Evolutionary conservation across 2,888 invertebrate species (phyloP).

Genomic region (Brachypterus glaber): DNA sequence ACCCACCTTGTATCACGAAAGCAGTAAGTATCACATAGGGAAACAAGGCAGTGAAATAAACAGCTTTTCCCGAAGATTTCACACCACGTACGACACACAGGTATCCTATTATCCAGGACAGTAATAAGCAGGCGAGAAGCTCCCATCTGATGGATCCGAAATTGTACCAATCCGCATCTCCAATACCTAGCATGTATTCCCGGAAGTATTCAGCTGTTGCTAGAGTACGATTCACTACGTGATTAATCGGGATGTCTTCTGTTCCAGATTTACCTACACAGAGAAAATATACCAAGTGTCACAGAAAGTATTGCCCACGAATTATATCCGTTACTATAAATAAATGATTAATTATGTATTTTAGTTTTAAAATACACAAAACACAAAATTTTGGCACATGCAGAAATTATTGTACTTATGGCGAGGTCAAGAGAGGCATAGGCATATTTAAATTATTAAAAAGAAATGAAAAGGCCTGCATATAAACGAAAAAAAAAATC

Average conservation of each 20-base stretch:
- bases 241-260: slow-evolving; percentile 41
- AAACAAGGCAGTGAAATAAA: slow-evolving; percentile 63
- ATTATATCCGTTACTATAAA: too few relatives aligned
- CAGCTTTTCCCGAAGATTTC: slow-evolving; percentile 79
- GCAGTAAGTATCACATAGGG: slow-evolving; percentile 62
- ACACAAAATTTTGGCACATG: too few relatives aligned
- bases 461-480: too few relatives aligned
- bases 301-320: too few relatives aligned
- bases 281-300: too few relatives aligned
- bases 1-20: slow-evolving; percentile 48
- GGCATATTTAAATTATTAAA: too few relatives aligned
- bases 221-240: slow-evolving; percentile 46
- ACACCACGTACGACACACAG: slow-evolving; percentile 82
- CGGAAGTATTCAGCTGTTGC: slow-evolving; percentile 50
- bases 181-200: slow-evolving; percentile 66
- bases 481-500: too few relatives aligned
- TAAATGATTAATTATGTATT: too few relatives aligned
- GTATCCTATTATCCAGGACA: slow-evolving; percentile 77
- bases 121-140: slow-evolving; percentile 63
- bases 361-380: too few relatives aligned
- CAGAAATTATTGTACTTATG: too few relatives aligned
- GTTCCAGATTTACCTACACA: too few relatives aligned
- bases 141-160: slow-evolving; percentile 75
- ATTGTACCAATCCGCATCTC: slow-evolving; percentile 61
- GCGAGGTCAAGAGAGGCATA: too few relatives aligned